phyloP scores from a whole-genome alignment of 2,797 vertebrate species.

The Acrossocheilus fasciatus region DNA sequence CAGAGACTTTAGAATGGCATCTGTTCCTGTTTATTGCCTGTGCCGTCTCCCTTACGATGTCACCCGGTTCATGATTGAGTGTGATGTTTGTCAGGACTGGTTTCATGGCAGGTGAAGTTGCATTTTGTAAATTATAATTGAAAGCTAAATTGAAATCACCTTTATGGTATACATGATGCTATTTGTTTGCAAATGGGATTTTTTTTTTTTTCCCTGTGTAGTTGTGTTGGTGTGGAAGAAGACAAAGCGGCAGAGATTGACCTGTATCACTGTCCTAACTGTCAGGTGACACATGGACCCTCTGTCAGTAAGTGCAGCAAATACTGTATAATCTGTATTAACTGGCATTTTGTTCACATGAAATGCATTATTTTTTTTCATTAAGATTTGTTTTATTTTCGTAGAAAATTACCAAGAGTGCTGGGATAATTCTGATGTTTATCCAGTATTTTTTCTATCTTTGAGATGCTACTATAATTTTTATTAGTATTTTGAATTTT shows the following conservation, averaged over 20 bases:
- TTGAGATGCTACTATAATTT: neutral
- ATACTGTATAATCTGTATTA: neutral
- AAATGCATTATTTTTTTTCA: neutral
- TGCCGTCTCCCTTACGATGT: constrained; percentile 96
- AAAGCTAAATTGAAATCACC: neutral
- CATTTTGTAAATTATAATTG: neutral
- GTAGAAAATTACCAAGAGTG: neutral
- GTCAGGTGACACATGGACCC: constrained; percentile 90
- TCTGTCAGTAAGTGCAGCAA: constrained; percentile 89
- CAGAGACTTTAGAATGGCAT: constrained; percentile 81
- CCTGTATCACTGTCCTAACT: constrained; percentile 94
- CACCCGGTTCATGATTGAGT: constrained; percentile 98
- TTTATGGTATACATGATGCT: neutral
- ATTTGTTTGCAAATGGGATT: neutral
- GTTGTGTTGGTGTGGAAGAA: constrained; percentile 95
- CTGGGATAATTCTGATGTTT: neutral
- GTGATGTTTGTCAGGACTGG: constrained; percentile 96
- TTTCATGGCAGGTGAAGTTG: constrained; percentile 92
- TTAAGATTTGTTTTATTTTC: neutral
- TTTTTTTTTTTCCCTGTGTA: constrained; percentile 68
- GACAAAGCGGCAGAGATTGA: constrained; percentile 93
- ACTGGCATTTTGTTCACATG: neutral
- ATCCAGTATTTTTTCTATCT: neutral
- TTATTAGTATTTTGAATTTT: neutral
- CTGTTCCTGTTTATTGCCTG: constrained; percentile 93